Percentiles rank a stretch among this genome's conserved stretches.
phyloP scores from a whole-genome alignment of 2,113 vertebrate genomes.

The Acanthochromis polyacanthus region DNA sequence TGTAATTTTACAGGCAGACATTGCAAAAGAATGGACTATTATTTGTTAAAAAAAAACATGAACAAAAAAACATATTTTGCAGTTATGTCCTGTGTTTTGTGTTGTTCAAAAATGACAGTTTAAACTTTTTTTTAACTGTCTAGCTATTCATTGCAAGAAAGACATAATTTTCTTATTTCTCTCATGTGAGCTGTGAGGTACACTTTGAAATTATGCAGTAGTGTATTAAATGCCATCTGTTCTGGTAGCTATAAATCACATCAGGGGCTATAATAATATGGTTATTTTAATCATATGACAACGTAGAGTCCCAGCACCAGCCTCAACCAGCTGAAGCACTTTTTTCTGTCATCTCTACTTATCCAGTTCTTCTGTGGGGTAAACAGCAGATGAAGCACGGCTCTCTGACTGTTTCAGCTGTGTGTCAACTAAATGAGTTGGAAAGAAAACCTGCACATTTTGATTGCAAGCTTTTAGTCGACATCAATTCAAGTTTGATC shows the following conservation, averaged over 20 bases:
- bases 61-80: no score
- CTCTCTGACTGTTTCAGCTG: conserved; percentile 8
- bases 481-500: not conserved
- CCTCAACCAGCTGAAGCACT: conserved; percentile 4
- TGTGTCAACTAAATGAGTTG: conserved; percentile 45
- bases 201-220: not conserved
- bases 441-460: conserved; percentile 21
- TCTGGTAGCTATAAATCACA: no score
- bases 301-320: conserved; percentile 6
- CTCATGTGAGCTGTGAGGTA: not conserved
- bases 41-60: no score
- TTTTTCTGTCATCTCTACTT: conserved; percentile 36
- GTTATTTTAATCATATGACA: conserved; percentile 36
- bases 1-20: no score
- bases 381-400: conserved; percentile 42
- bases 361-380: conserved; percentile 22
- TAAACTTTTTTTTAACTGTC: no score
- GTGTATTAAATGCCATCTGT: not conserved
- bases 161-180: no score
- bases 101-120: no score
- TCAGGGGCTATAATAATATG: not conserved
- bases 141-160: no score
- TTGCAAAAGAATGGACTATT: no score
- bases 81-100: no score
- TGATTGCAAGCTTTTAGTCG: conserved; percentile 11